Evolutionary conservation across 1,140 invertebrate genomes (phyloP).

Genomic region (Drosophila pandora): DNA sequence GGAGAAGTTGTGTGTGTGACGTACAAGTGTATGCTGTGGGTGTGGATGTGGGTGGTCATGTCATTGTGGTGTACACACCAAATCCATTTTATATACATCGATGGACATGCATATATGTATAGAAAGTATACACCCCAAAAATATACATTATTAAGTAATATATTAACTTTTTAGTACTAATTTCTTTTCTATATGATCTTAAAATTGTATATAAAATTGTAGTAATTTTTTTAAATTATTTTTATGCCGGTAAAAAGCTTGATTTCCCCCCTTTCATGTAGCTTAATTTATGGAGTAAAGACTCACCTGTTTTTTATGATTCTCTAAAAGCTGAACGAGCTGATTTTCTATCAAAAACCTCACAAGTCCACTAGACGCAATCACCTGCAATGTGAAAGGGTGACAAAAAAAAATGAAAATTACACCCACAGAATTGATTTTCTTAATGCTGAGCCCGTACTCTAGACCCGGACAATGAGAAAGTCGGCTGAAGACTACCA

Average conservation of each 20-base stretch:
- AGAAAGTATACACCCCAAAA: not conserved
- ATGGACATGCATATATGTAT: conserved; percentile 20
- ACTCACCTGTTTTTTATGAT: conserved; percentile 22
- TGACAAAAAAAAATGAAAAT: not conserved
- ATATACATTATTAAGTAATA: not conserved
- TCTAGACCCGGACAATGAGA: conserved; percentile 27
- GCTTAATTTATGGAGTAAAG: not conserved
- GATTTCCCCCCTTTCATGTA: not conserved
- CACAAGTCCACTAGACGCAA: conserved; percentile 24
- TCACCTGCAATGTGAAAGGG: conserved; percentile 10
- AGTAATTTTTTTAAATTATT: not conserved
- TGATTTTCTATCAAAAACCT: conserved; percentile 20
- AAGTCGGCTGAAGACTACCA: conserved; percentile 30
- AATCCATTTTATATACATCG: conserved; percentile 35
- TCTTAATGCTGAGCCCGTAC: not conserved
- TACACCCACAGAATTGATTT: not conserved
- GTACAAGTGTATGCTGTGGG: conserved; percentile 31
- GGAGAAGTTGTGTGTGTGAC: conserved; percentile 1
- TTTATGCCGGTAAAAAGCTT: too few species aligned
- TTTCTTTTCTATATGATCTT: too few species aligned
- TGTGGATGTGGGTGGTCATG: conserved; percentile 46
- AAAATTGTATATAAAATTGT: too few species aligned
- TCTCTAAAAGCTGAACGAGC: not conserved
- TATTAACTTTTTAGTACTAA: too few species aligned
- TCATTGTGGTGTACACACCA: conserved; percentile 62